Conservation (phyloP, 1,140 invertebrate species). For the Procambarus virginalis region DNA sequence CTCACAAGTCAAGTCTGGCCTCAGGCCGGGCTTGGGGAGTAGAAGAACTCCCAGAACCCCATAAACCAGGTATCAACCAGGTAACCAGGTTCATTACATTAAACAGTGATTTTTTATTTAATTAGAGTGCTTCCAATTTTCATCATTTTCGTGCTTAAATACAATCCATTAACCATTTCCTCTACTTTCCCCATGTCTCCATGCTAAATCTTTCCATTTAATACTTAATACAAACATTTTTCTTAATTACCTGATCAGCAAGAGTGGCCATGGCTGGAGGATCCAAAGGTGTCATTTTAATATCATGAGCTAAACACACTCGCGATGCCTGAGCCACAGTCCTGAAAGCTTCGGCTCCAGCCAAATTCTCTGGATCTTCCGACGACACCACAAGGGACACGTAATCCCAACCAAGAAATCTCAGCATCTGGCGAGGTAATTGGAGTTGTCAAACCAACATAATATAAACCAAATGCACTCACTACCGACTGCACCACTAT, state of each 20-base stretch:
- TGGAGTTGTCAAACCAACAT: background rate
- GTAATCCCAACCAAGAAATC: slow-evolving; percentile 74
- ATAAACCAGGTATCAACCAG: too few relatives aligned
- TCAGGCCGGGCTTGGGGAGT: too few relatives aligned
- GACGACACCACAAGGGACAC: slow-evolving; percentile 73
- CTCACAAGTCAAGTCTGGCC: too few relatives aligned
- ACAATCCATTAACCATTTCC: too few relatives aligned
- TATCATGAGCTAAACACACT: slow-evolving; percentile 71
- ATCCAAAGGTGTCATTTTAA: slow-evolving; percentile 40
- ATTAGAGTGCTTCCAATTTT: too few relatives aligned
- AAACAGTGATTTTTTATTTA: too few relatives aligned
- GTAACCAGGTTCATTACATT: too few relatives aligned
- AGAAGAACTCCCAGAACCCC: too few relatives aligned
- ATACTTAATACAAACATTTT: background rate
- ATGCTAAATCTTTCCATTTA: too few relatives aligned
- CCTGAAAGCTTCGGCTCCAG: slow-evolving; percentile 72
- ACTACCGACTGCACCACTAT: too few relatives aligned
- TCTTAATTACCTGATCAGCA: slow-evolving; percentile 23
- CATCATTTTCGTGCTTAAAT: too few relatives aligned
- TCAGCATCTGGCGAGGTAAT: slow-evolving; percentile 71
- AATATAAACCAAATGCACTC: background rate
- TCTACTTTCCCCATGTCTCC: too few relatives aligned
- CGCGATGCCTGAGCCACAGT: slow-evolving; percentile 70
- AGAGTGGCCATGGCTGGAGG: slow-evolving; percentile 22
- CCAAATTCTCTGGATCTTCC: slow-evolving; percentile 70